A percentile compares a stretch with the other conserved stretches of the same genome.
phyloP scores from a whole-genome alignment of 2,888 invertebrate genomes.

The Maniola hyperantus region DNA sequence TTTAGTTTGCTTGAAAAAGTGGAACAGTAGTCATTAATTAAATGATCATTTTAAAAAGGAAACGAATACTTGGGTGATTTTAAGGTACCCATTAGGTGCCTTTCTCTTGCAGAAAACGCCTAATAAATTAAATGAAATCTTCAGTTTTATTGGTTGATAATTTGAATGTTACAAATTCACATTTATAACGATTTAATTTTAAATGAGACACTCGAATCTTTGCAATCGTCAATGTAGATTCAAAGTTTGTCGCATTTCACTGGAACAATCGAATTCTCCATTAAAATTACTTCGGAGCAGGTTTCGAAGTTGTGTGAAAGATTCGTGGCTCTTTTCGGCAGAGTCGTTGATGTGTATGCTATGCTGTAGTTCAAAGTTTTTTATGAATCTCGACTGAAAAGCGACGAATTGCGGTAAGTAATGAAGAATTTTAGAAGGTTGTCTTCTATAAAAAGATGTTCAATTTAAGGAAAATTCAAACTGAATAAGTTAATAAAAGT shows the following conservation, averaged over 20 bases:
- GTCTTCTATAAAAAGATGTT: too few relatives aligned
- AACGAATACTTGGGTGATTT: too few relatives aligned
- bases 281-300: constrained; percentile 39
- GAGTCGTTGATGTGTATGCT: constrained; percentile 27
- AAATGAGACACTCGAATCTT: constrained; percentile 36
- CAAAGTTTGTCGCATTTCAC: constrained; percentile 29
- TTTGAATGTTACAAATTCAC: constrained; percentile 18
- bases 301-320: constrained; percentile 42
- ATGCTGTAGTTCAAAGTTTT: background rate
- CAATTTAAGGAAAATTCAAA: background rate
- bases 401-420: background rate
- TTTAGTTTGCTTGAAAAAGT: too few relatives aligned
- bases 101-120: background rate
- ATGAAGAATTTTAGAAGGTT: background rate
- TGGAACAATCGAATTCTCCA: constrained; percentile 40
- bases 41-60: background rate
- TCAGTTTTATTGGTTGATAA: constrained; percentile 4
- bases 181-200: constrained; percentile 29
- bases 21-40: too few relatives aligned
- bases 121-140: background rate
- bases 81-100: too few relatives aligned
- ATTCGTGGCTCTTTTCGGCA: constrained; percentile 51
- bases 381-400: background rate
- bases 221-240: constrained; percentile 38
- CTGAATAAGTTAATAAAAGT: too few relatives aligned